phyloP scores from a whole-genome alignment of 2,888 invertebrate genomes.

The Minunthozetes semirufus region DNA sequence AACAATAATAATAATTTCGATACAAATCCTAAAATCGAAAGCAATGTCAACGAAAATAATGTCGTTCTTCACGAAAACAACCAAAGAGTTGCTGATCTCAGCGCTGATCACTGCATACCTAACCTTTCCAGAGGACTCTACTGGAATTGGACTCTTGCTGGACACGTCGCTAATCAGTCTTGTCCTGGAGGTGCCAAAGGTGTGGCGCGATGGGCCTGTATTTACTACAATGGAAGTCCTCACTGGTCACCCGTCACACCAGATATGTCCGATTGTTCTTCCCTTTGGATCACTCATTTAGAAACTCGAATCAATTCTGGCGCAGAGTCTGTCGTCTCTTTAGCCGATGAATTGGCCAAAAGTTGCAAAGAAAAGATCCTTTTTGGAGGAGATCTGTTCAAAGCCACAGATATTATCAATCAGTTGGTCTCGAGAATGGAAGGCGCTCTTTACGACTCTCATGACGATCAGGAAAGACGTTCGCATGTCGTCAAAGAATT shows the following conservation, averaged over 20 bases:
- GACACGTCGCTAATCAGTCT: slow-evolving; percentile 68
- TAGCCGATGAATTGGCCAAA: slow-evolving; percentile 45
- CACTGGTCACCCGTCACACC: slow-evolving; percentile 33
- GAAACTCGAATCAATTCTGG: slow-evolving; percentile 33
- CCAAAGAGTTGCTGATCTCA: not conserved
- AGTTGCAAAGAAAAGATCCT: slow-evolving; percentile 43
- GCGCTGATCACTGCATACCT: slow-evolving; percentile 56
- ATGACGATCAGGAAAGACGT: slow-evolving; percentile 37
- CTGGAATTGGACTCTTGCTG: slow-evolving; percentile 79
- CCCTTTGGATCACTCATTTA: slow-evolving; percentile 36
- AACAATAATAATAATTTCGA: slow-evolving; percentile 11
- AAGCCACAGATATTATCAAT: slow-evolving; percentile 41
- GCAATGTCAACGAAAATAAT: not conserved
- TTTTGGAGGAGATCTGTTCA: slow-evolving; percentile 43
- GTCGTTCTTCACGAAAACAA: not conserved
- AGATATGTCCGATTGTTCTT: slow-evolving; percentile 36
- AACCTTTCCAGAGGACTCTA: slow-evolving; percentile 66
- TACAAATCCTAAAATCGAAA: not conserved
- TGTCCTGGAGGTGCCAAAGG: slow-evolving; percentile 79
- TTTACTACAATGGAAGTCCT: slow-evolving; percentile 35
- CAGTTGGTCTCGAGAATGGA: slow-evolving; percentile 41
- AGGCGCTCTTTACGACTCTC: slow-evolving; percentile 31
- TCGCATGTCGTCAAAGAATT: slow-evolving; percentile 44
- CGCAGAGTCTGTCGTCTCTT: slow-evolving; percentile 42
- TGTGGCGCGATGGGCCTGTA: slow-evolving; percentile 44